Base-by-base conservation (phyloP, 2,888 invertebrate genomes). In the Aromia moschata region DNA sequence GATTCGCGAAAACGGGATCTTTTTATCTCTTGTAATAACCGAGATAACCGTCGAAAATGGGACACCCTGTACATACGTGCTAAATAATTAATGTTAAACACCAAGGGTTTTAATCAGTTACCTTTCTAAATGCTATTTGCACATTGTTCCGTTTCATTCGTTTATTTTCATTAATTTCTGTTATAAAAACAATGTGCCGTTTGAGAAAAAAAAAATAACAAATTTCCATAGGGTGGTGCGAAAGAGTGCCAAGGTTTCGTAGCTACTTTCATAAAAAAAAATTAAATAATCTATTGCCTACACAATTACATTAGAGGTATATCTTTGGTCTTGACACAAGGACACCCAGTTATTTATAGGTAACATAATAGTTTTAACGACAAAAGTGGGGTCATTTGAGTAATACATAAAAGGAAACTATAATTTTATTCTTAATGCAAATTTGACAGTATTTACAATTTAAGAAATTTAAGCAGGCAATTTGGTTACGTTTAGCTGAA, bases 271-370 rank as follows among this genome's bases (percentile, higher is more conserved):
- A 31, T 45, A 45, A 31, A 45, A 45, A 44, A 45, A 45, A 14
- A 7, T 33, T 10, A 45, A 14, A 25, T 14, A 31, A 15, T 31
- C 10, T 10, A 31, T 45, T 45, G 12, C 16, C 45, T 45, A 45
- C 45, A 31, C 10, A 15, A 31, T 18, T 45, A 45, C 45, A 30
- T 45, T 15, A 25, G 25, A 45, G 45, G 16, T 31, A 17, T 45
- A 45, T 31, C 20, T 43, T 45, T 45, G 14, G 14, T 12, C 45
- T 45, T 45, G 45, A 45, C 45, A 45, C 45, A 14, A 14, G 31
- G 31, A 45, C 45, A 45, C 45, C 45, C 30, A 45, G n/a, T n/a
- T n/a, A n/a, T n/a, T n/a, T n/a, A n/a, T n/a, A n/a, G n/a, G n/a
- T n/a, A n/a, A n/a, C n/a, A n/a, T n/a, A n/a, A n/a, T n/a, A n/a